Base-by-base conservation (phyloP, 2,888 invertebrate genomes). In the Andrena hattorfiana region DNA sequence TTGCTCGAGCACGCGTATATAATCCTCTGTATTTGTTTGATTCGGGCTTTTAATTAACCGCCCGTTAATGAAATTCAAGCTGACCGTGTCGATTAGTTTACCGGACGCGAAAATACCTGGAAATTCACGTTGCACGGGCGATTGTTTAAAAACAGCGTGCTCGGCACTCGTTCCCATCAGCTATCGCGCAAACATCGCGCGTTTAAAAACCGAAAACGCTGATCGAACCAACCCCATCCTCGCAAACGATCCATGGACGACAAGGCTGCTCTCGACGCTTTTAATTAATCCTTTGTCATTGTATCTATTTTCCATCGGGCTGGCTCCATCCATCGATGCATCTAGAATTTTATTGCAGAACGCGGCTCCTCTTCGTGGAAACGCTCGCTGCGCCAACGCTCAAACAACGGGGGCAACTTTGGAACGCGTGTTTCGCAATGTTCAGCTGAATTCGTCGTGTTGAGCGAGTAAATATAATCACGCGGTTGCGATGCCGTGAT, bases 241-340 rank as follows among this genome's bases (percentile, higher is more conserved):
- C 16, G 4, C 20, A 3, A 63, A 35, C 56, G 10, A 48, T 56
- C 35, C n/a, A 10, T 0, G 16, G n/a, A 42, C 23, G 28, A 66
- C 64, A 26, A 16, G 7, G 7, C n/a, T 54, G 54, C 13, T 8
- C 30, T 23, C n/a, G 23, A 42, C 13, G 48, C 48, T 42, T 71
- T 71, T 23, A 67, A 77, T 77, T 77, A 67, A 56, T 80, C 71
- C 62, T 56, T 77, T 67, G 76, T 67, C 71, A 80, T 67, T 59
- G 60, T 42, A 48, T 42, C 59, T 23, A 35, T 76, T 72, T 32
- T 23, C 66, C 23, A 23, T 30, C 20, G 64, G 16, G 42, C 56
- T 23, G n/a, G n/a, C 59, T 10, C 49, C 23, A 48, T 23, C 35
- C 7, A 35, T 32, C 59, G 4, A 30, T 7, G 67, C 20, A 13